These are phyloP conservation scores for Epistrophe grossulariae DNA, from an alignment of 2,888 invertebrate species.

Conservation along the genomic window DNA sequence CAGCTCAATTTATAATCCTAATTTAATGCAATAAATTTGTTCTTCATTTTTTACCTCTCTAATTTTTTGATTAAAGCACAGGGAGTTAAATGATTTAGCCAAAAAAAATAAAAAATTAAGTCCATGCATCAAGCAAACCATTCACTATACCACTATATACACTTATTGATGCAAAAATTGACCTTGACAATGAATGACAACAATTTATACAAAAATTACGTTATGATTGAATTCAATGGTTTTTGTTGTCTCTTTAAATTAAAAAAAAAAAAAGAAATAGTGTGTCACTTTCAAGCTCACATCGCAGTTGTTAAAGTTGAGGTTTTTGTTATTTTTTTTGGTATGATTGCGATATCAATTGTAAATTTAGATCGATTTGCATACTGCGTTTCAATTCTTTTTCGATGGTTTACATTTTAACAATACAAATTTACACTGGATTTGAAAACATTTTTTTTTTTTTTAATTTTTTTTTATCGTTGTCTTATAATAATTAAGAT, in stretches of 20 bases:
- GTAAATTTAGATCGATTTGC: background rate
- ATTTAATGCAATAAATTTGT: slow-evolving; percentile 15
- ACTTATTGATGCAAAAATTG: background rate
- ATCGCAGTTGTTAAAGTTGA: background rate
- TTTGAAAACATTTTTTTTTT: background rate
- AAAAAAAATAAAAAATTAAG: background rate
- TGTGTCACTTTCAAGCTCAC: slow-evolving; percentile 10
- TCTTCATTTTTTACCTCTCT: background rate
- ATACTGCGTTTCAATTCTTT: background rate
- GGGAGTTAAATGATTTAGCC: background rate
- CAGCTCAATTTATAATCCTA: slow-evolving; percentile 8
- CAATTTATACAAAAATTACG: background rate
- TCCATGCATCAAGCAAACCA: background rate
- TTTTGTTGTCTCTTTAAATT: background rate
- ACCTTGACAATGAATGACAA: slow-evolving; percentile 23
- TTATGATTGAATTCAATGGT: background rate
- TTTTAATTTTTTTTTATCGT: background rate
- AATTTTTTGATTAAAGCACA: background rate
- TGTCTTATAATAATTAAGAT: background rate
- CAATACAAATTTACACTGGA: background rate
- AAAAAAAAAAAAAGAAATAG: background rate
- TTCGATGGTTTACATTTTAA: no score
- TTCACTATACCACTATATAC: background rate
- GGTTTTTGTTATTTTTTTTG: background rate
- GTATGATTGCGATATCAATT: no score